A percentile compares a stretch with the other conserved stretches of the same genome.
phyloP scores from a whole-genome alignment of 2,797 vertebrate genomes.

The Sylvia borin region DNA sequence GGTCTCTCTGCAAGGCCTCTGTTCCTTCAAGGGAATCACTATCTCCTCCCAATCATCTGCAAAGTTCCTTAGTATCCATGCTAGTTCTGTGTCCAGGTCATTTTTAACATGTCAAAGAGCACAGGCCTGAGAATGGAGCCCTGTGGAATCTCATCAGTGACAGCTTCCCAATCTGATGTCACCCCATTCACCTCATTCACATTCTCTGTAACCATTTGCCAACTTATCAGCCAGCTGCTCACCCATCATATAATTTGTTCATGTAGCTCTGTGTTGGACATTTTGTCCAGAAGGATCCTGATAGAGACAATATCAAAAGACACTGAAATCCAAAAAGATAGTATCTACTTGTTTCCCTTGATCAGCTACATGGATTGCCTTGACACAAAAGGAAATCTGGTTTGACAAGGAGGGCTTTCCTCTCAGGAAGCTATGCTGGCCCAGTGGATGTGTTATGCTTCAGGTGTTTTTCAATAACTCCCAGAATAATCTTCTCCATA shows the following conservation, averaged over 20 bases:
- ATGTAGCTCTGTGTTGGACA: not conserved
- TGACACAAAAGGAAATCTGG: not conserved
- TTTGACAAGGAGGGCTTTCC: not conserved
- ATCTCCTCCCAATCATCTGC: not conserved
- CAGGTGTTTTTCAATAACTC: not conserved
- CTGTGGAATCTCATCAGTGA: not conserved
- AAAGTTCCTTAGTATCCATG: not conserved
- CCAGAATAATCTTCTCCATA: not conserved
- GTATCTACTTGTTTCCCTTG: not conserved
- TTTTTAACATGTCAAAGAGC: not conserved
- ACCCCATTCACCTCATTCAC: too few relatives aligned
- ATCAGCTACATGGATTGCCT: not conserved
- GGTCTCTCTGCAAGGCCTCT: too few relatives aligned
- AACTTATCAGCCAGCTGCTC: not conserved
- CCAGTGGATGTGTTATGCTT: not conserved
- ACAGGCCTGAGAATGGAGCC: not conserved
- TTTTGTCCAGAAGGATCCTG: not conserved
- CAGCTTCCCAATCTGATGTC: too few relatives aligned
- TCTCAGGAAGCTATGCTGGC: not conserved
- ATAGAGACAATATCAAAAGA: not conserved
- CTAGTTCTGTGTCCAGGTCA: not conserved
- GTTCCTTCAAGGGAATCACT: accelerated
- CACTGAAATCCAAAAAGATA: not conserved
- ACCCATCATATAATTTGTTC: not conserved
- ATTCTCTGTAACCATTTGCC: not conserved